phyloP scores from a whole-genome alignment of 1,140 invertebrate species.

The Pachyrhynchus sulphureomaculatus region DNA sequence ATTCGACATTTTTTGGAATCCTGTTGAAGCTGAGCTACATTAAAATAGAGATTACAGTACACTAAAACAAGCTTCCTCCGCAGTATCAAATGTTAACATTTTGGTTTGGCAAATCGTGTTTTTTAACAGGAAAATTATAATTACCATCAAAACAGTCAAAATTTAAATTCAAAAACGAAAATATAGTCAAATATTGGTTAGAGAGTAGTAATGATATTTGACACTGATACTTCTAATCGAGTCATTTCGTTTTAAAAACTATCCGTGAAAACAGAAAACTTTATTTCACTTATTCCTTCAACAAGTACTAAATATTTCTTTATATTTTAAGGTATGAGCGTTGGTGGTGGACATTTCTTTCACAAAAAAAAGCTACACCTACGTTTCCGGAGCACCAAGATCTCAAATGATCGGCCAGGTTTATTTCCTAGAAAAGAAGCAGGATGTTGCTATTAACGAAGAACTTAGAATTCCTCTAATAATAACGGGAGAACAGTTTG shows the following conservation, averaged over 20 bases:
- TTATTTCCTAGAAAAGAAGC: conserved; percentile 71
- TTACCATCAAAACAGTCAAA: too few species aligned
- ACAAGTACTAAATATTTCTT: not conserved
- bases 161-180: too few species aligned
- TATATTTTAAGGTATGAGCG: conserved; percentile 73
- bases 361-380: conserved; percentile 60
- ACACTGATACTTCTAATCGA: too few species aligned
- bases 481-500: conserved; percentile 82
- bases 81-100: too few species aligned
- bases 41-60: too few species aligned
- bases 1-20: too few species aligned
- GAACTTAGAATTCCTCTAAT: conserved; percentile 64
- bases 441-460: conserved; percentile 48
- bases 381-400: conserved; percentile 83
- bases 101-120: too few species aligned
- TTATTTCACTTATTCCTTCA: not conserved
- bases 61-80: too few species aligned
- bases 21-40: too few species aligned
- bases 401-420: conserved; percentile 85
- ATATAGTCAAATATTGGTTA: too few species aligned
- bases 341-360: conserved; percentile 79
- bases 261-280: not conserved
- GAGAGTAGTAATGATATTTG: too few species aligned
- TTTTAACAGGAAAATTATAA: too few species aligned
- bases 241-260: not conserved